Base-by-base conservation (phyloP, 2,888 invertebrate genomes). In the Spodoptera picta region DNA sequence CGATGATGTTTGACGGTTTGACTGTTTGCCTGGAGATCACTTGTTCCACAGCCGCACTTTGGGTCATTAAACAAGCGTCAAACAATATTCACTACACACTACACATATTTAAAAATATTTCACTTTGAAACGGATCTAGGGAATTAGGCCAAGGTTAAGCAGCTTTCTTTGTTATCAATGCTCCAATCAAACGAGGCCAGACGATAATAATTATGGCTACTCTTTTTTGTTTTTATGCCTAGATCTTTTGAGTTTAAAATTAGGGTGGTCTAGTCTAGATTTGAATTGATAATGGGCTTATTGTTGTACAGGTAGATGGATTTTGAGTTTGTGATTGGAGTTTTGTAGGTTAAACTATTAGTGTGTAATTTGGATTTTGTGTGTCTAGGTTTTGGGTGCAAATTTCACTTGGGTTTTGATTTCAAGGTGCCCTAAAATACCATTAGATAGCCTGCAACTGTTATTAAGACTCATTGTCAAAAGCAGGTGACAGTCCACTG, bases 121-220 rank as follows among this genome's bases (percentile, higher is more conserved):
- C 66, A 27, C 31, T 31, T 31, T 69, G 41, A 69, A 69, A 77
- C 77, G 59, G 77, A 73, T 64, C 58, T 70, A 45, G 69, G 19
- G 47, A 80, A 75, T 65, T 73, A 63, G 80, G 79, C 54, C 80
- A 79, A 73, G 79, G 79, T 27, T 58, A 0, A 4, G 23, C 0
- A 19, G 46, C 69, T 80, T 80, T 80, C 78, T 80, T 79, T 58
- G 36, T 56, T 69, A 70, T 65, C 68, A 57, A 65, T 65, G 63
- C 60, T 65, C 59, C 51, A 63, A 50, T 46, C 51, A 60, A 62
- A 55, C 63, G 66, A 53, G 46, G 58, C 50, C 52, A 65, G 59
- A 59, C 60, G 23, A 43, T 49, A 11, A 50, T 65, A 68, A 68
- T 63, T 68, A 60, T 41, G 10, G 14, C 1, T 42, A 5, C 51